Evolutionary conservation across 2,888 invertebrate species (phyloP).

Genomic region (Brachypterus glaber): DNA sequence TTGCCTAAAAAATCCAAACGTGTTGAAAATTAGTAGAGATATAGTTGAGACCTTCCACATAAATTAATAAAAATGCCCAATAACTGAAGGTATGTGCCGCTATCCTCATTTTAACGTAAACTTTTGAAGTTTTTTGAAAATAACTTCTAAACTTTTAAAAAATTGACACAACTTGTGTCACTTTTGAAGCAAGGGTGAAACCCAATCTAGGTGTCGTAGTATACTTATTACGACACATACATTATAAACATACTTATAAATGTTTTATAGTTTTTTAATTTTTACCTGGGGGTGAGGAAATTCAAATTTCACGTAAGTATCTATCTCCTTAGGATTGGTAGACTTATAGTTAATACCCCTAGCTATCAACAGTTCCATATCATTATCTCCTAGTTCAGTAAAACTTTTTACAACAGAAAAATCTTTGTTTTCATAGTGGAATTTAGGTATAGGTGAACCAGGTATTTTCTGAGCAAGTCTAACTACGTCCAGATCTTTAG

Average conservation of each 20-base stretch:
- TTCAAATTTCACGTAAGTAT: conserved; percentile 88
- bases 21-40: too few species aligned
- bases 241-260: neutral
- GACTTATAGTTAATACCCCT: conserved; percentile 83
- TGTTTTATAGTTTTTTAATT: conserved; percentile 5
- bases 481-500: conserved; percentile 80
- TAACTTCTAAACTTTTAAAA: too few species aligned
- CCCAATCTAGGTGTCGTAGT: conserved; percentile 3
- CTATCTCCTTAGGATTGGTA: conserved; percentile 74
- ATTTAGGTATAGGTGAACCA: conserved; percentile 62
- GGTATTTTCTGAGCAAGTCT: conserved; percentile 57
- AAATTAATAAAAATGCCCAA: too few species aligned
- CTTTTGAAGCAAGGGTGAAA: neutral
- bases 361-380: conserved; percentile 75
- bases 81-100: too few species aligned
- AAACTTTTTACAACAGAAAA: conserved; percentile 90
- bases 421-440: conserved; percentile 84
- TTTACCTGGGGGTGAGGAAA: conserved; percentile 80
- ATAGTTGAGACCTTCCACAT: too few species aligned
- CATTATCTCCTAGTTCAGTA: conserved; percentile 87
- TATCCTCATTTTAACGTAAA: too few species aligned
- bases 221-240: conserved; percentile 3
- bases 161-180: neutral
- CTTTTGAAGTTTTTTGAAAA: too few species aligned
- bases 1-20: too few species aligned